Percentiles rank a stretch among this genome's conserved stretches.
phyloP scores from a whole-genome alignment of 2,888 invertebrate genomes.

The Heliconius sara region DNA sequence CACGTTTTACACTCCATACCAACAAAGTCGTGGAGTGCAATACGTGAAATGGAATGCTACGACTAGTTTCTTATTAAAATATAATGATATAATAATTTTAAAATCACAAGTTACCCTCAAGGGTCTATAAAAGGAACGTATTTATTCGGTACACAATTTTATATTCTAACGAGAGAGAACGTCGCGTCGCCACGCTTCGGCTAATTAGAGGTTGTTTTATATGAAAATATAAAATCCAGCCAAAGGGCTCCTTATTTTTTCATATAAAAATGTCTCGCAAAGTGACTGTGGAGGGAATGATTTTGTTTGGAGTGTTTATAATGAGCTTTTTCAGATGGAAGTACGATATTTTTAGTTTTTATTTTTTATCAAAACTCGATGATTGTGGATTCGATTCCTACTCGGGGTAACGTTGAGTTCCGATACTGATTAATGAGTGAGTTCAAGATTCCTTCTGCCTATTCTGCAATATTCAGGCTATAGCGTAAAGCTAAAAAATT shows the following conservation, averaged over 20 bases:
- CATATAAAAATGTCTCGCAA: conserved; percentile 48
- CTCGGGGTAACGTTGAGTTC: no score
- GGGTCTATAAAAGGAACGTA: not conserved
- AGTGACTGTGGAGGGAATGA: conserved; percentile 48
- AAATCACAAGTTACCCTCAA: not conserved
- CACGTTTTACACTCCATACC: no score
- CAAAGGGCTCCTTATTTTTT: conserved; percentile 41
- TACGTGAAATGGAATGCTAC: no score
- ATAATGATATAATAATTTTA: not conserved
- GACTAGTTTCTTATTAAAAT: no score
- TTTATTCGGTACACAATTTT: conserved; percentile 31
- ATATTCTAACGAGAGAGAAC: conserved; percentile 40
- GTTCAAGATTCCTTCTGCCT: no score
- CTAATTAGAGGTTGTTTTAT: conserved; percentile 59
- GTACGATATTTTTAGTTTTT: not conserved
- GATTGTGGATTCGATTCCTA: no score
- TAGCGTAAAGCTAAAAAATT: not conserved
- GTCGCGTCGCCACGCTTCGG: conserved; percentile 60
- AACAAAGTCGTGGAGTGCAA: no score
- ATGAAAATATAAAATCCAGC: conserved; percentile 48
- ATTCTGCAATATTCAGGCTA: not conserved
- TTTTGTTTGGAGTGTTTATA: conserved; percentile 47
- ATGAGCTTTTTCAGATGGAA: conserved; percentile 41
- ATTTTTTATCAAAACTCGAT: no score
- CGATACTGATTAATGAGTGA: no score